phyloP scores from a whole-genome alignment of 1,140 invertebrate genomes.

The Procambarus virginalis region DNA sequence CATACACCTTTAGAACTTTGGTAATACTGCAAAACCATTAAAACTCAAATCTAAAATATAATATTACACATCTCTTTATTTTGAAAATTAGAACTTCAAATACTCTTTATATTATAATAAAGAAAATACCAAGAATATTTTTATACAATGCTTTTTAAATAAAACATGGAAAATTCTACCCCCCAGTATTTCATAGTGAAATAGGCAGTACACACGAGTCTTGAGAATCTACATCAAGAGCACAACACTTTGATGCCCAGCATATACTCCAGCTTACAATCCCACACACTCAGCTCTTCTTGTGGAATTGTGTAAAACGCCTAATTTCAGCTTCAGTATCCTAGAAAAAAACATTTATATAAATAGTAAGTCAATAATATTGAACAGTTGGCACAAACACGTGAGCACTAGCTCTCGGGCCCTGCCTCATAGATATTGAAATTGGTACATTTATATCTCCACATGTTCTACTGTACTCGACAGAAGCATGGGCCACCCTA shows the following conservation, averaged over 20 bases:
- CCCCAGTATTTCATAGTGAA: background rate
- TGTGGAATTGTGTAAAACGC: constrained; percentile 53
- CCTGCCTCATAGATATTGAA: too few relatives aligned
- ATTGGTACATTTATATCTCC: too few relatives aligned
- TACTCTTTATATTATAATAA: background rate
- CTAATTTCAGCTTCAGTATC: constrained; percentile 49
- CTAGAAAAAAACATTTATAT: background rate
- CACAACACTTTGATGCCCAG: background rate
- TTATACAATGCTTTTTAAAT: background rate
- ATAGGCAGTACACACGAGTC: background rate
- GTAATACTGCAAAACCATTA: constrained; percentile 3
- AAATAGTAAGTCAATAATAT: too few relatives aligned
- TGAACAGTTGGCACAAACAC: too few relatives aligned
- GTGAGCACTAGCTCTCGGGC: too few relatives aligned
- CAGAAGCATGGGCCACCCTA: too few relatives aligned
- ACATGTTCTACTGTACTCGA: too few relatives aligned
- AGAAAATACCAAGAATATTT: constrained; percentile 5
- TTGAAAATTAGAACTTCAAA: background rate
- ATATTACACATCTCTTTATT: constrained; percentile 5
- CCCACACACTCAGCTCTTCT: constrained; percentile 42
- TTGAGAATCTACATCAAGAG: background rate
- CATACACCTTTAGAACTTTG: constrained; percentile 7
- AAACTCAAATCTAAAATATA: background rate
- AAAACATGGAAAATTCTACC: background rate
- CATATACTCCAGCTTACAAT: background rate